Evolutionary conservation across 2,113 vertebrate genomes (phyloP), one percentile per base, ranked within the genome.

Genomic region (Arizona elegans): DNA sequence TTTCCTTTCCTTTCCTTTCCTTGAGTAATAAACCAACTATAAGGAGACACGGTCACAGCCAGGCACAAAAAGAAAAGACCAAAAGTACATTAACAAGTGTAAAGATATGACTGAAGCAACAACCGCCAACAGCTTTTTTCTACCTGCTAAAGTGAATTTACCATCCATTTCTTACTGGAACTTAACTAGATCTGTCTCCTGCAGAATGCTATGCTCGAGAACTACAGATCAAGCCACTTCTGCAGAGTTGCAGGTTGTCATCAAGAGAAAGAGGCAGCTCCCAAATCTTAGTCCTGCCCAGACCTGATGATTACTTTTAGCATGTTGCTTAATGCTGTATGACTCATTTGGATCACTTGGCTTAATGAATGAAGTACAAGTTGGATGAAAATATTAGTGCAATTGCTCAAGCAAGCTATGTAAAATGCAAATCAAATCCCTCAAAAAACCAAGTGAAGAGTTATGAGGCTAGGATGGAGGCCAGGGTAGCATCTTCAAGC

Each of bases 231-330:
- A 38, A 21, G 70, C 17, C 17, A 38, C 70, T 81, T 81, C 70
- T 81, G 33, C 70, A 43, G n/a, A 43, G 52, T 8, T 26, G 21
- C 23, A 47, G 13, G 38, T 52, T 92, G 17, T 52, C 54, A 86
- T 26, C 19, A 53, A 88, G 43, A 90, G 62, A 29, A 92, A 92
- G 38, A 53, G 5, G 89, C 65, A 58, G 75, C 75, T 90, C 50
- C 55, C 89, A 87, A 26, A 54, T 87, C 17, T 58, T 90, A 38
- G 23, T 90, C 21, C n/a, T 90, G 75, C 56, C 92, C 75, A 90
- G 75, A 24, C 58, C 56, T 65, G 75, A 93, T 85, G 62, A 33
- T 87, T 93, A 93, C 86, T 90, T 93, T 65, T 90, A 90, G 75
- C 87, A 65, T 24, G 26, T 90, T 87, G 88, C 50, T 86, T 81